These are phyloP conservation scores for Dysmachus trigonus DNA, from an alignment of 2,888 invertebrate species.

Conservation along the genomic window DNA sequence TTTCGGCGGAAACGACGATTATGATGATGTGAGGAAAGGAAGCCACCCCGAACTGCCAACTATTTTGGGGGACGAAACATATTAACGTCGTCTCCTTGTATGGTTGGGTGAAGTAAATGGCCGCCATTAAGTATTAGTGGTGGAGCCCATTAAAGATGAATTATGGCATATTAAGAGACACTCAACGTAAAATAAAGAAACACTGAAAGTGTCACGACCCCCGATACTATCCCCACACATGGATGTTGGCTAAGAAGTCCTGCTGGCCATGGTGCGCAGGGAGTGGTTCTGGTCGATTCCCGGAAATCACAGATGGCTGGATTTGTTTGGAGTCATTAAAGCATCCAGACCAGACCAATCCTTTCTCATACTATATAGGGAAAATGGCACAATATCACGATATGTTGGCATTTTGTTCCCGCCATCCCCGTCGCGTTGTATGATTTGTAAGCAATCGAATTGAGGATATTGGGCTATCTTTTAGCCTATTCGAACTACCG, in stretches of 20 bases:
- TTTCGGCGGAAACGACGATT: background rate
- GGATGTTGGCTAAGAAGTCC: background rate
- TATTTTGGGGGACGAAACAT: background rate
- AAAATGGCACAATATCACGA: background rate
- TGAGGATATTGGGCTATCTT: background rate
- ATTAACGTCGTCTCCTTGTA: conserved; percentile 16
- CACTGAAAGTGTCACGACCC: conserved; percentile 8
- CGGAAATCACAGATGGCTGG: background rate
- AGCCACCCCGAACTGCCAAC: background rate
- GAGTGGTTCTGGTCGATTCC: background rate
- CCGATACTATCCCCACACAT: background rate
- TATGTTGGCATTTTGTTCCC: background rate
- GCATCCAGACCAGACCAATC: background rate
- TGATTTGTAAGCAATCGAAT: conserved; percentile 30
- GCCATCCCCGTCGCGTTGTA: background rate
- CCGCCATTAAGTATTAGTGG: conserved; percentile 30
- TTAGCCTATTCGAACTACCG: background rate
- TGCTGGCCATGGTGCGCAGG: background rate
- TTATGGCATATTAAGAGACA: conserved; percentile 38
- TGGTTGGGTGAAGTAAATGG: conserved; percentile 17
- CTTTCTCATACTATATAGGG: background rate
- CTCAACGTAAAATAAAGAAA: conserved; percentile 36
- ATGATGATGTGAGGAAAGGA: background rate
- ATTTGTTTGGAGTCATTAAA: background rate
- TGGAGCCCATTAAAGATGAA: conserved; percentile 37